Conservation (phyloP, 2,113 vertebrate species). For the Muntiacus reevesi region DNA sequence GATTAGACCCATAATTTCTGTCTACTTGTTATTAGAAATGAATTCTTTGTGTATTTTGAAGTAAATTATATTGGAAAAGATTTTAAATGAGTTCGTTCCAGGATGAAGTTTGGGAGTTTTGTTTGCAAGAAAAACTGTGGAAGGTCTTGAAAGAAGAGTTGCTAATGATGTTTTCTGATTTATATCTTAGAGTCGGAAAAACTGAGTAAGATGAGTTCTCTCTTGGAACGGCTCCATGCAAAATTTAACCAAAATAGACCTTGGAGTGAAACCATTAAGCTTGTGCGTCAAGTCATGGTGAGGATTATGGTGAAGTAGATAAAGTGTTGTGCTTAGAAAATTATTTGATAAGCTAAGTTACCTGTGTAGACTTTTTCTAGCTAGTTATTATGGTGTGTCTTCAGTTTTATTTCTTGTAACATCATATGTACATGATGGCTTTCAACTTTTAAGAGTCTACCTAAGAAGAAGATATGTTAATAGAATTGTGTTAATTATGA, state of each 20-base stretch:
- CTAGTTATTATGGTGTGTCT: background rate
- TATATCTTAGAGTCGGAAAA: constrained; percentile 78
- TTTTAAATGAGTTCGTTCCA: background rate
- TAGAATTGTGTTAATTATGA: background rate
- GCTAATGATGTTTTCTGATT: constrained; percentile 52
- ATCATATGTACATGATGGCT: background rate
- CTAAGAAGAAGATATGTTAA: background rate
- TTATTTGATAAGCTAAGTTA: constrained; percentile 3
- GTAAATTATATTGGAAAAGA: constrained; percentile 37
- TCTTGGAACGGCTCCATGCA: constrained; percentile 93
- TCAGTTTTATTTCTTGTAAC: background rate
- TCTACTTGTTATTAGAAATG: constrained; percentile 6
- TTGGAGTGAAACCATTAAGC: constrained; percentile 97
- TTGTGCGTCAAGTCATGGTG: constrained; percentile 97
- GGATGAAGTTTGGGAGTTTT: background rate
- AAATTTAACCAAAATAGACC: constrained; percentile 95
- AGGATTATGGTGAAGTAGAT: constrained; percentile 64
- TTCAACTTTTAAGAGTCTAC: background rate
- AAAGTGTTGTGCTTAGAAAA: constrained; percentile 11
- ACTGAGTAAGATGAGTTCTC: constrained; percentile 89
- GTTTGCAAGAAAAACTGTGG: constrained; percentile 32
- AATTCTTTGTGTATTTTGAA: constrained; percentile 36
- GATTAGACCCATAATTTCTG: background rate
- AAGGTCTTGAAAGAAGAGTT: constrained; percentile 21
- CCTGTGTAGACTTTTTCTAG: background rate